Base-by-base conservation (phyloP, 2,113 vertebrate species). In the Ophthalmolycus amberensis region DNA sequence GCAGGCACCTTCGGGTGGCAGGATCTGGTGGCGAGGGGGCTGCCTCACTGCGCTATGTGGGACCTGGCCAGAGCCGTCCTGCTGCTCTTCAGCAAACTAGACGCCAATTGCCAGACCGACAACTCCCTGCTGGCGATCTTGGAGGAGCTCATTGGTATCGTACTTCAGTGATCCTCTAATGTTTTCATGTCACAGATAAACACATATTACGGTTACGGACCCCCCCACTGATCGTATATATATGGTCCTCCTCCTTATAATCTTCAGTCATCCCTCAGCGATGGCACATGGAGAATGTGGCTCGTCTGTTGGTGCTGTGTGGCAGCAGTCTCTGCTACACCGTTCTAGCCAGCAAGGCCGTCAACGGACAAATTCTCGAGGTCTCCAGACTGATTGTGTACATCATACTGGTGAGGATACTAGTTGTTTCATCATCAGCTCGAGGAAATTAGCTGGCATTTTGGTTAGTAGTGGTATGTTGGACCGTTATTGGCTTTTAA, bases 251-350 rank as follows among this genome's bases (percentile, higher is more conserved):
- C 7, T 77, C 14, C 10, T 52, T 3, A 3, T 62, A 29, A 18
- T 11, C 65, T 63, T 22, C 88, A 99, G 97, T 93, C 5, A 79
- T 97, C 76, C 97, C 97, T 18, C 90, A 79, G 63, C 95, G 95
- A 5, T 99, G 97, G 97, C 95, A 97, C 50, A 71, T 95, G 85
- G 97, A 98, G 92, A 98, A 98, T 70, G 94, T 95, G 1, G 97
- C 96, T 18, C 96, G 96, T 27, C 95, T 99, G 27, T 94, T 99
- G 37, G 94, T 98, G 15, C 94, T 97, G 25, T 96, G 96, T 3
- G 97, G 97, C 16, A 97, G 94, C 81, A 93, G 48, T 68, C 91
- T 98, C 68, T 97, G 97, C 92, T 97, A 97, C 91, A 94, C 91
- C 0, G 93, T 97, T 80, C 88, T 98, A 94, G 96, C 96, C 80